Evolutionary conservation across 2,113 vertebrate genomes (phyloP).

Genomic region (Cnemophilus loriae): DNA sequence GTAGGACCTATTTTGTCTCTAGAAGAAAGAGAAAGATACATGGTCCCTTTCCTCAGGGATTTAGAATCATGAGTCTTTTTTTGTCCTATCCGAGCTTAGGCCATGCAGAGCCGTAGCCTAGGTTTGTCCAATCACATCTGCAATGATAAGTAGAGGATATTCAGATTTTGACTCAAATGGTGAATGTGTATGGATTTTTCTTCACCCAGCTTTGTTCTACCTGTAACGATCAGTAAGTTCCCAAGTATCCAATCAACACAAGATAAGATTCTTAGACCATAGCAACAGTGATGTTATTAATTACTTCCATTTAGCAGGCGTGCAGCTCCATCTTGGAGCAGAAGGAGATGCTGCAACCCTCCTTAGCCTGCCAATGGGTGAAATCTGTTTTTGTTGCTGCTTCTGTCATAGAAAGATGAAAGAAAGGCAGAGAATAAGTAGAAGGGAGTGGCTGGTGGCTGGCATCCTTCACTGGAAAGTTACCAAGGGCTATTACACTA

Average conservation of each 20-base stretch:
- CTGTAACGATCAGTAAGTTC: neutral
- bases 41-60: fast-evolving
- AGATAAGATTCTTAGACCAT: neutral
- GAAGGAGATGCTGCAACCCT: neutral
- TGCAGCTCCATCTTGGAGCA: neutral
- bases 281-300: neutral
- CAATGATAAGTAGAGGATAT: neutral
- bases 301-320: neutral
- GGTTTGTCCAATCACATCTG: too few species aligned
- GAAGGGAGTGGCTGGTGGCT: neutral
- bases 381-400: neutral
- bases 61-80: neutral
- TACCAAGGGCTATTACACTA: neutral
- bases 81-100: neutral
- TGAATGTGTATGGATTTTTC: neutral
- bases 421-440: neutral
- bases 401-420: conserved; percentile 28
- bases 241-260: neutral
- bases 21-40: neutral
- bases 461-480: neutral
- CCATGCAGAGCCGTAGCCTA: neutral
- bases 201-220: neutral
- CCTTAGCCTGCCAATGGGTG: neutral
- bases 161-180: neutral
- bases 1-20: neutral